Conservation (phyloP, 2,113 vertebrate species). For the Piliocolobus tephrosceles region DNA sequence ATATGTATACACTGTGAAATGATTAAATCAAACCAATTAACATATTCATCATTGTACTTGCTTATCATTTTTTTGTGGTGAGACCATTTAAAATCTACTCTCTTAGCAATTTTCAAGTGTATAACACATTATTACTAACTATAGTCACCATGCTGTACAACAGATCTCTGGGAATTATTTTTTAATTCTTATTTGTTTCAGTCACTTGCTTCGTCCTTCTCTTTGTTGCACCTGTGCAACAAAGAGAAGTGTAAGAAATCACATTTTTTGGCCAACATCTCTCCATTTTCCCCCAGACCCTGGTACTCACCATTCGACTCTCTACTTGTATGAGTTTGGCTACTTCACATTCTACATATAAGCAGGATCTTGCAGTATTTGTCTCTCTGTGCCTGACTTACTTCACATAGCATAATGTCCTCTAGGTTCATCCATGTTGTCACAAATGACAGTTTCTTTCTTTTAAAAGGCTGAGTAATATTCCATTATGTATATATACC, state of each 20-base stretch:
- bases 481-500: neutral
- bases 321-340: neutral
- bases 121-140: neutral
- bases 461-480: neutral
- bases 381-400: neutral
- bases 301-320: too few relatives aligned
- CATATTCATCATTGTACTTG: neutral
- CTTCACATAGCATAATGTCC: neutral
- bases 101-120: neutral
- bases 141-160: neutral
- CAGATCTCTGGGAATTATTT: neutral
- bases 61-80: neutral
- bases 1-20: neutral
- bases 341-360: neutral
- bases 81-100: neutral
- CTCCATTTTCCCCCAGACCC: too few relatives aligned
- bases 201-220: neutral
- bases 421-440: neutral
- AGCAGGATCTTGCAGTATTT: neutral
- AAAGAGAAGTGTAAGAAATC: neutral
- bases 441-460: neutral
- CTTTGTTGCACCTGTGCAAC: too few relatives aligned
- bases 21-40: neutral
- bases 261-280: neutral
- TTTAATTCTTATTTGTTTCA: too few relatives aligned